Conservation (phyloP, 2,888 invertebrate species). For the Lithophane leautieri region DNA sequence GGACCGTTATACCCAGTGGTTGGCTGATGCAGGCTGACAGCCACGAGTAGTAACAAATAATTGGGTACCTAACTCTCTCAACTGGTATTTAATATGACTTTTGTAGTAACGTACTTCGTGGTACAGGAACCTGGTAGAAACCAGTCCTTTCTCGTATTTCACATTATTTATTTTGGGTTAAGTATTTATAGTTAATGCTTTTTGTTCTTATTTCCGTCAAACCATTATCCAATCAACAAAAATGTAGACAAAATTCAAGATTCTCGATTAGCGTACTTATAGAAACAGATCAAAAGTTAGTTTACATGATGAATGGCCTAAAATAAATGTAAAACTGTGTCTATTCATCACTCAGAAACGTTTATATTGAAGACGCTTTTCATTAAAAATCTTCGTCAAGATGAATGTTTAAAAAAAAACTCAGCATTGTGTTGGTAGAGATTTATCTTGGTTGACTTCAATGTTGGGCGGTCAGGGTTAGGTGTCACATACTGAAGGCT, state of each 20-base stretch:
- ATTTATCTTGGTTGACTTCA: conserved; percentile 36
- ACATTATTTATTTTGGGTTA: conserved; percentile 42
- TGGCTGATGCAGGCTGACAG: neutral
- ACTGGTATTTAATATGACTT: neutral
- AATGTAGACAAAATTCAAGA: neutral
- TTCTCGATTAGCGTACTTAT: neutral
- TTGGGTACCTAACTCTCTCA: neutral
- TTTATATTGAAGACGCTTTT: conserved; percentile 40
- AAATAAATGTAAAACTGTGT: conserved; percentile 40
- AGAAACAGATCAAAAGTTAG: conserved; percentile 31
- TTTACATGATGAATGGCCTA: conserved; percentile 39
- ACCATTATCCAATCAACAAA: neutral
- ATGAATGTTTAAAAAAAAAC: conserved; percentile 34
- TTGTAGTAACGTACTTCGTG: neutral
- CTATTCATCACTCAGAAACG: conserved; percentile 45
- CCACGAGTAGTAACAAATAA: neutral
- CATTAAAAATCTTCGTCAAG: conserved; percentile 34
- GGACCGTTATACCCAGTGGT: neutral
- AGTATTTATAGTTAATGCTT: conserved; percentile 1
- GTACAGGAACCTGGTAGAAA: neutral
- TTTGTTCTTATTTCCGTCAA: neutral
- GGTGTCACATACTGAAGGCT: neutral
- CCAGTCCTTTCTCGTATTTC: conserved; percentile 37
- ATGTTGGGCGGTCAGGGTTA: conserved; percentile 28
- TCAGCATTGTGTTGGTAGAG: conserved; percentile 35